phyloP scores from a whole-genome alignment of 1,140 invertebrate species.

The Drosophila subobscura region DNA sequence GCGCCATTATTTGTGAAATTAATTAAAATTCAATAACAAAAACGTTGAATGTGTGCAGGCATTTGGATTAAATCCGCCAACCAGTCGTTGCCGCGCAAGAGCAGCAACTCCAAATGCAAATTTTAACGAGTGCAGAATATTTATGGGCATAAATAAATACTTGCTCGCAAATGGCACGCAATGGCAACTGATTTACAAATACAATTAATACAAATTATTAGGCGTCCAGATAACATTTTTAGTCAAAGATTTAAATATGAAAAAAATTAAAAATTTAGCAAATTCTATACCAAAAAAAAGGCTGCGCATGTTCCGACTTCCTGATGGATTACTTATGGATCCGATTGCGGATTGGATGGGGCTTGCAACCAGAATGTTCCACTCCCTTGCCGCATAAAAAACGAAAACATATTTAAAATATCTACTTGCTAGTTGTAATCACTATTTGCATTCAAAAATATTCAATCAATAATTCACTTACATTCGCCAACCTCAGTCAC shows the following conservation, averaged over 20 bases:
- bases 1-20: slow-evolving; percentile 68
- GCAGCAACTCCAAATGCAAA: slow-evolving; percentile 21
- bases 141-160: slow-evolving; percentile 73
- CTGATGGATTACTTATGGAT: too few relatives aligned
- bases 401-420: too few relatives aligned
- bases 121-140: slow-evolving; percentile 32
- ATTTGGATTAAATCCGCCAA: slow-evolving; percentile 49
- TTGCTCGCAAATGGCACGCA: slow-evolving; percentile 61
- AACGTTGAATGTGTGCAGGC: slow-evolving; percentile 58
- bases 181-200: slow-evolving; percentile 71
- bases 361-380: too few relatives aligned
- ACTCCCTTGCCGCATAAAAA: too few relatives aligned
- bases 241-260: not conserved
- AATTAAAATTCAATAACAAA: slow-evolving; percentile 80
- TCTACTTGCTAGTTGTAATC: too few relatives aligned
- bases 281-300: too few relatives aligned
- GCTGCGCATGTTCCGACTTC: too few relatives aligned
- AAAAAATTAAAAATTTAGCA: too few relatives aligned
- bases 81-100: not conserved
- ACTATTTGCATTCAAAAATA: too few relatives aligned
- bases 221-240: slow-evolving; percentile 32
- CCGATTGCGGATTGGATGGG: too few relatives aligned
- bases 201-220: slow-evolving; percentile 72
- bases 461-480: too few relatives aligned
- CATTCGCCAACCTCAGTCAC: too few relatives aligned